A percentile compares a stretch with the other conserved stretches of the same genome.
phyloP scores from a whole-genome alignment of 2,797 vertebrate genomes.

The Muscicapa comitata region DNA sequence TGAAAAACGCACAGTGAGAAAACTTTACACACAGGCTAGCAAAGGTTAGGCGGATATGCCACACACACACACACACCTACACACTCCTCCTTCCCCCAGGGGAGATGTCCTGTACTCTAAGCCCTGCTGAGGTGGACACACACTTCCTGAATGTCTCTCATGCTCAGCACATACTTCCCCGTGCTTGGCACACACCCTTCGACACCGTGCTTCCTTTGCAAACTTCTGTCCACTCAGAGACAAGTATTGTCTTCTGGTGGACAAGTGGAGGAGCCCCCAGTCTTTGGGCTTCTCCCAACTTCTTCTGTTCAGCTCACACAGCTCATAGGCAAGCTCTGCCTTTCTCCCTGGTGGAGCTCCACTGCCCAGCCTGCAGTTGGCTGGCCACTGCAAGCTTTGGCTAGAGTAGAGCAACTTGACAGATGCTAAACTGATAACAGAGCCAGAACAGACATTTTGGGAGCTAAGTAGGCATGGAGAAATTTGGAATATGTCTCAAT shows the following conservation, averaged over 20 bases:
- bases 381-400: neutral
- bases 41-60: neutral
- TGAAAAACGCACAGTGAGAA: neutral
- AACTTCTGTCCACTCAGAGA: neutral
- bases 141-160: neutral
- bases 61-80: neutral
- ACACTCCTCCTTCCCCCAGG: accelerated
- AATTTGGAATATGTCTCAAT: neutral
- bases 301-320: neutral
- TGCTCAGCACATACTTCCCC: neutral
- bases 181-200: neutral
- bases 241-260: neutral
- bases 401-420: neutral
- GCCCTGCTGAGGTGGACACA: neutral
- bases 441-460: neutral
- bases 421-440: neutral
- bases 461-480: neutral
- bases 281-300: neutral
- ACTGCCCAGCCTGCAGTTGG: neutral
- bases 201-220: neutral
- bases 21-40: neutral
- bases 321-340: neutral
- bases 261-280: neutral
- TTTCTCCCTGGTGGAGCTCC: neutral
- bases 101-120: neutral